Percentiles rank a stretch among this genome's conserved stretches.
Conservation (phyloP, 2,797 vertebrate genomes). For the Phaenicophaeus curvirostris region DNA sequence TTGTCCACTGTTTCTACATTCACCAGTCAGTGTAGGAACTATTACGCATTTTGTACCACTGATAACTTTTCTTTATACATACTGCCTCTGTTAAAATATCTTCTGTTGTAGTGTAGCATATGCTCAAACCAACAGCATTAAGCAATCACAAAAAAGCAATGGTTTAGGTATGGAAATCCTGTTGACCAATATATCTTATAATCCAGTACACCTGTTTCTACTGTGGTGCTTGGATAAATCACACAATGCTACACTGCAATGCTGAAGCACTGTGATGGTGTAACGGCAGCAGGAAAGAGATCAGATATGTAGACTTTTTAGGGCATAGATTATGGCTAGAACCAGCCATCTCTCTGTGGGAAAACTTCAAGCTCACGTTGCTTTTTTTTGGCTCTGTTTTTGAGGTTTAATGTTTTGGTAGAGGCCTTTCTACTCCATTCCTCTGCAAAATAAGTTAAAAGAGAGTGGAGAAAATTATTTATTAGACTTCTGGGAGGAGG, state of each 20-base stretch:
- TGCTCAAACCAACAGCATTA: neutral
- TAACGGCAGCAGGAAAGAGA: neutral
- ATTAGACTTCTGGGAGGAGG: neutral
- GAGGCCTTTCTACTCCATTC: neutral
- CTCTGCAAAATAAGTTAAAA: neutral
- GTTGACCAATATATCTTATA: neutral
- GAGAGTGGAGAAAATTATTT: neutral
- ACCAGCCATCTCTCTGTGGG: neutral
- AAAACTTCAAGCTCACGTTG: neutral
- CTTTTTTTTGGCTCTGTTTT: neutral
- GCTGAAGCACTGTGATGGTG: neutral
- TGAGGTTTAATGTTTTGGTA: neutral
- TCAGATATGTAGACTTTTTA: neutral
- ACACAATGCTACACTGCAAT: neutral
- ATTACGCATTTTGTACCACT: neutral
- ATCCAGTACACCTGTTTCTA: neutral
- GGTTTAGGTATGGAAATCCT: neutral
- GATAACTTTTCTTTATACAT: neutral
- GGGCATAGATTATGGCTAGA: neutral
- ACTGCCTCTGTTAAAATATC: constrained; percentile 3
- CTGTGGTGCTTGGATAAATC: neutral
- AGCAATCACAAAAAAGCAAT: neutral
- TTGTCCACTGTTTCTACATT: neutral
- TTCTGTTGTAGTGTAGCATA: neutral
- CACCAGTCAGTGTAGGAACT: neutral